Evolutionary conservation across 2,888 invertebrate genomes (phyloP).

Genomic region (Cantharis rufa): DNA sequence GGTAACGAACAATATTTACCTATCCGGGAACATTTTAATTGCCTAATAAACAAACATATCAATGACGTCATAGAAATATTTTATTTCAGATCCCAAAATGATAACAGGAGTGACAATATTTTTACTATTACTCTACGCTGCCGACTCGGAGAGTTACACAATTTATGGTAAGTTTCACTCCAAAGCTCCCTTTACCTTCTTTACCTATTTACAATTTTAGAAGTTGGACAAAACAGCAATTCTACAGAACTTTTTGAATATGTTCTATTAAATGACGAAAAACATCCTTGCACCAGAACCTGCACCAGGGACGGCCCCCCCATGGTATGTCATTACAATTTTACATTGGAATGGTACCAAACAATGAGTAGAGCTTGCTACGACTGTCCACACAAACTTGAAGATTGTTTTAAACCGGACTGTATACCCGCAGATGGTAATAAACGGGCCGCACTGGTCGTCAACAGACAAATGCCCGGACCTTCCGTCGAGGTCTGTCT

Average conservation of each 20-base stretch:
- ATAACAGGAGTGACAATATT: background rate
- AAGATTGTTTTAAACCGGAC: slow-evolving; percentile 77
- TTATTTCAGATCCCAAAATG: background rate
- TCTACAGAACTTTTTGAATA: slow-evolving; percentile 39
- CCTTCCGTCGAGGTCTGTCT: slow-evolving; percentile 86
- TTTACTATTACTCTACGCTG: background rate
- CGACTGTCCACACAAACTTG: slow-evolving; percentile 74
- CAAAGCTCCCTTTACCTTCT: background rate
- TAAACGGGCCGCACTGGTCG: slow-evolving; percentile 72
- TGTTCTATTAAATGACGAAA: slow-evolving; percentile 41
- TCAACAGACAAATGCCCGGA: slow-evolving; percentile 88
- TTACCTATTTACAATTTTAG: background rate
- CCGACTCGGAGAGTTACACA: background rate
- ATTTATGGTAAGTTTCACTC: background rate
- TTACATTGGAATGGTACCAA: slow-evolving; percentile 80
- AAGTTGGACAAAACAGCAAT: background rate
- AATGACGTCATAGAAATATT: background rate
- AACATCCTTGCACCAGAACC: slow-evolving; percentile 66
- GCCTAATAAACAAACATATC: background rate
- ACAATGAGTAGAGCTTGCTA: slow-evolving; percentile 89
- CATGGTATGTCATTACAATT: slow-evolving; percentile 73
- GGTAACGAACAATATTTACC: too few species aligned
- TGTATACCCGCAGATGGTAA: slow-evolving; percentile 86
- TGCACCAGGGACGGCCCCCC: slow-evolving; percentile 64
- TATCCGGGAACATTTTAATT: background rate